These are phyloP conservation scores for Cassiopea andromeda DNA, from an alignment of 30 jellyfish, hydroid and myxozoan species.

Conservation along the genomic window DNA sequence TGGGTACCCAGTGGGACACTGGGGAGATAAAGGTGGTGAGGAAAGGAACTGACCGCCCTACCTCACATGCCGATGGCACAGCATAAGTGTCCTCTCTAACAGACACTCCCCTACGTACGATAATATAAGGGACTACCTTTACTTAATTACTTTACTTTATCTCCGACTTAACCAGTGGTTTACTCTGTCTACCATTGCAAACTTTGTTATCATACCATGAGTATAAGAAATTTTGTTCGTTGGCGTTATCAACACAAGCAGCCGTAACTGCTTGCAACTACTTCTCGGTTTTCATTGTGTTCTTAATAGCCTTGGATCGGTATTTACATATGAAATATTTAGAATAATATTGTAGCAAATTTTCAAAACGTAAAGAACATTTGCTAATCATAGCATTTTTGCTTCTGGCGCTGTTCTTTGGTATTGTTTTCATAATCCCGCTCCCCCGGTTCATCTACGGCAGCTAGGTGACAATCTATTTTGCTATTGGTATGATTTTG, in stretches of 20 bases:
- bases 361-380: neutral
- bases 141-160: neutral
- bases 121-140: too few species aligned
- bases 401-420: neutral
- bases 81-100: too few species aligned
- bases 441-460: neutral
- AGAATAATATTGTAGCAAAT: neutral
- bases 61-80: too few species aligned
- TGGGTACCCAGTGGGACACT: too few species aligned
- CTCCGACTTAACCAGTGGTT: neutral
- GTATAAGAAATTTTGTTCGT: neutral
- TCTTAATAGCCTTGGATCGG: conserved; percentile 2
- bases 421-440: neutral
- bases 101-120: too few species aligned
- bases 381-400: neutral
- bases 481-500: neutral
- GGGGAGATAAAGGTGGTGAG: too few species aligned
- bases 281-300: neutral
- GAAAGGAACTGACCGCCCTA: too few species aligned
- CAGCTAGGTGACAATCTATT: neutral
- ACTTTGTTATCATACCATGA: neutral
- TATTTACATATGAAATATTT: neutral
- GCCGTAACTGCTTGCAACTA: neutral
- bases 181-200: neutral
- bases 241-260: neutral